phyloP scores from a whole-genome alignment of 2,113 vertebrate species.

The Cavia aperea region DNA sequence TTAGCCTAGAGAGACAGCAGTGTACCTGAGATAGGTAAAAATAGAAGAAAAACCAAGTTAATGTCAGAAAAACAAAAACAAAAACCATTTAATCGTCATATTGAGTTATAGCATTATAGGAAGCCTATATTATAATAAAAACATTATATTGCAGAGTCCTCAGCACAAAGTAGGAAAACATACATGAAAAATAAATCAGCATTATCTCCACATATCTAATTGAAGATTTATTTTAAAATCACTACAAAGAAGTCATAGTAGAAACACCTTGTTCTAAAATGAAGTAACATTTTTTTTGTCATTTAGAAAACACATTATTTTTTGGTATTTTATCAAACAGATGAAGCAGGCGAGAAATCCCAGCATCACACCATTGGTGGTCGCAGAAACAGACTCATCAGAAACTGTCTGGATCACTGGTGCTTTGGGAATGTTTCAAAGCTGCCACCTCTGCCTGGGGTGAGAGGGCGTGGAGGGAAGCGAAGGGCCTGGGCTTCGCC shows the following conservation, averaged over 20 bases:
- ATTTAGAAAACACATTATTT: slow-evolving; percentile 14
- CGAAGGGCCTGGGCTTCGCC: neutral
- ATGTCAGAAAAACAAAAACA: neutral
- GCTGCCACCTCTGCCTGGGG: slow-evolving; percentile 3
- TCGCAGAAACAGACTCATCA: slow-evolving; percentile 38
- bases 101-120: neutral
- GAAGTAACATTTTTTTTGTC: neutral
- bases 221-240: slow-evolving; percentile 11
- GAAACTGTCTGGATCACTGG: slow-evolving; percentile 45
- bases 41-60: neutral
- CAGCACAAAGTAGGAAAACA: neutral
- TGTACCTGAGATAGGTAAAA: neutral
- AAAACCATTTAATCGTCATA: neutral
- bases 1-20: accelerated
- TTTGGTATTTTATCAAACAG: slow-evolving; percentile 45
- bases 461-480: neutral
- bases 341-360: slow-evolving; percentile 49
- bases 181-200: neutral
- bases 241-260: neutral
- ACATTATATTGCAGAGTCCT: neutral
- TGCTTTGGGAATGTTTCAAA: slow-evolving; percentile 27
- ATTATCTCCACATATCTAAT: neutral
- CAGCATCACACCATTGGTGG: neutral
- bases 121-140: neutral
- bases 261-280: slow-evolving; percentile 26